These are phyloP conservation scores for Hemichromis elongatus DNA, from an alignment of 2,113 vertebrate genomes.

Conservation along the genomic window DNA sequence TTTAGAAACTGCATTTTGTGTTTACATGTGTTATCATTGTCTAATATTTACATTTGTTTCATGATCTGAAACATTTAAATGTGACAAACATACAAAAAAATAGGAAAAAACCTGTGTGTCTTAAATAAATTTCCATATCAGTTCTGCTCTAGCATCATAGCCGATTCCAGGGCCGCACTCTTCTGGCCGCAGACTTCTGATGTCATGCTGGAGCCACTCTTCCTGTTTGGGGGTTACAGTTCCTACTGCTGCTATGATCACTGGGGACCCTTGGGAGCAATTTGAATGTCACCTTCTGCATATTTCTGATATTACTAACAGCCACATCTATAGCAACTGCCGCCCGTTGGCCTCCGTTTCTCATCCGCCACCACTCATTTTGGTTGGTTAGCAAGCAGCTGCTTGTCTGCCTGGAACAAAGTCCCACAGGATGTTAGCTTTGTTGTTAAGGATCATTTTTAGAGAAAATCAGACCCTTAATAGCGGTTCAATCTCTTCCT, in stretches of 20 bases:
- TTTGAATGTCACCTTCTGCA: neutral
- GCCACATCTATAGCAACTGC: neutral
- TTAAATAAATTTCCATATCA: neutral
- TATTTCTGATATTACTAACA: neutral
- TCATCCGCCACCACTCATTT: neutral
- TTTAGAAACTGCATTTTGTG: neutral
- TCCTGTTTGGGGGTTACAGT: neutral
- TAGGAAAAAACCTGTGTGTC: neutral
- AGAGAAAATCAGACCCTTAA: neutral
- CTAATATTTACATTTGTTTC: neutral
- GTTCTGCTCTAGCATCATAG: neutral
- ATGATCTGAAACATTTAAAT: neutral
- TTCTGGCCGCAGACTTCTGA: neutral
- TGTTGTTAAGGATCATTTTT: neutral
- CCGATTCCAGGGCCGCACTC: fast-evolving
- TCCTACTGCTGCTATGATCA: neutral
- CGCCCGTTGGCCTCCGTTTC: neutral
- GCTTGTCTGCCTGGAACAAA: neutral
- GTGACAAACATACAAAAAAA: neutral
- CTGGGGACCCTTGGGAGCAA: neutral
- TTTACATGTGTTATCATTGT: neutral
- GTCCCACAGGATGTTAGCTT: neutral
- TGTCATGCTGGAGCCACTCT: neutral
- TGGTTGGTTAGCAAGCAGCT: neutral
- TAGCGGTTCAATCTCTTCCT: neutral